Evolutionary conservation across 2,797 vertebrate genomes (phyloP).

Genomic region (Pseudochromis fuscus): DNA sequence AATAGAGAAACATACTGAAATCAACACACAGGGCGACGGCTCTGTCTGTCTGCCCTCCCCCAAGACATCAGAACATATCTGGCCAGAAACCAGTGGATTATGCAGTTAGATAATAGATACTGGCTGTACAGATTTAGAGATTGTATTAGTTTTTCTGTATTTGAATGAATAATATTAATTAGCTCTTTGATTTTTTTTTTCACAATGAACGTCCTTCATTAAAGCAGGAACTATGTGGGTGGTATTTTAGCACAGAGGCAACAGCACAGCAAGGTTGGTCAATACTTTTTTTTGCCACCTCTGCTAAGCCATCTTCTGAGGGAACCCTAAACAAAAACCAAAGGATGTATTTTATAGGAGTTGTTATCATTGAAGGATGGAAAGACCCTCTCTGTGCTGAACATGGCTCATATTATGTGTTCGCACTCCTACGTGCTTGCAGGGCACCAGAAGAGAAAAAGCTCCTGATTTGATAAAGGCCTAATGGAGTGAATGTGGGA

Average conservation of each 20-base stretch:
- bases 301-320: slow-evolving; percentile 17
- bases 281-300: neutral
- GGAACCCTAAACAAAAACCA: slow-evolving; percentile 19
- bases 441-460: slow-evolving; percentile 47
- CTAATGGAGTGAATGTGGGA: slow-evolving; percentile 66
- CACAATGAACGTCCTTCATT: neutral
- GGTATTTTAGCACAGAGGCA: slow-evolving; percentile 10
- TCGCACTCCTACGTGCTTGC: slow-evolving; percentile 35
- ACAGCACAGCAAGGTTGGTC: neutral
- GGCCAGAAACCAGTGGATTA: neutral
- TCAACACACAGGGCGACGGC: too few species aligned
- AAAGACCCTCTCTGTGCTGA: slow-evolving; percentile 35
- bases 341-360: slow-evolving; percentile 6
- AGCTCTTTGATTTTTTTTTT: neutral
- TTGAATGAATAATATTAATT: neutral
- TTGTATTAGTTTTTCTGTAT: too few species aligned
- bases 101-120: neutral
- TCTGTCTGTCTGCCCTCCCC: too few species aligned
- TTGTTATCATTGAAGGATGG: slow-evolving; percentile 21
- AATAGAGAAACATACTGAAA: too few species aligned
- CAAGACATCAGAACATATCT: neutral
- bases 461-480: slow-evolving; percentile 65
- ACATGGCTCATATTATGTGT: slow-evolving; percentile 36
- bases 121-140: neutral
- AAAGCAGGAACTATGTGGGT: neutral